These are phyloP conservation scores for Smutsia gigantea DNA, from an alignment of 2,797 vertebrate species.

Conservation along the genomic window DNA sequence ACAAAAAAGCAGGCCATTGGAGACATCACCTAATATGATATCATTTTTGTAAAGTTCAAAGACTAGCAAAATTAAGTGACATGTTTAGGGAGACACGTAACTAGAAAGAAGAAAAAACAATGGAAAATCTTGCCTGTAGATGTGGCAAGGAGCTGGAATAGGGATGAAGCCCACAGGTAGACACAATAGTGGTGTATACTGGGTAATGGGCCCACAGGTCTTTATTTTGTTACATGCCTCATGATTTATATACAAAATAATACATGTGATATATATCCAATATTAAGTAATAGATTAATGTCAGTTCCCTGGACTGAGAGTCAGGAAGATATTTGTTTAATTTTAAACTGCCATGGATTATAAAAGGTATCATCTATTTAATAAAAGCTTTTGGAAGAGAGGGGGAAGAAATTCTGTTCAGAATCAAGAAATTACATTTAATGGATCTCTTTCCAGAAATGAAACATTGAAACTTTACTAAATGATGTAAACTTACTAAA, in stretches of 20 bases:
- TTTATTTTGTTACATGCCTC: not conserved
- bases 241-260: not conserved
- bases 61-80: not conserved
- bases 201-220: not conserved
- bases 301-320: not conserved
- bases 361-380: not conserved
- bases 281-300: not conserved
- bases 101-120: not conserved
- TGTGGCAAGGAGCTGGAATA: not conserved
- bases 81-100: not conserved
- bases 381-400: not conserved
- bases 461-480: not conserved
- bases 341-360: conserved; percentile 23
- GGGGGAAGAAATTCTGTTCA: not conserved
- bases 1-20: not conserved
- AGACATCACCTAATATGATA: not conserved
- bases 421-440: not conserved
- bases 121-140: not conserved
- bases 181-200: not conserved
- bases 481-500: not conserved
- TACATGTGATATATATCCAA: not conserved
- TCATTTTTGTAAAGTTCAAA: not conserved
- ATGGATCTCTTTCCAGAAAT: not conserved
- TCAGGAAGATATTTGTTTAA: not conserved
- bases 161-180: not conserved